Evolutionary conservation across 1,140 invertebrate genomes (phyloP).

Genomic region (Lepidurus arcticus): DNA sequence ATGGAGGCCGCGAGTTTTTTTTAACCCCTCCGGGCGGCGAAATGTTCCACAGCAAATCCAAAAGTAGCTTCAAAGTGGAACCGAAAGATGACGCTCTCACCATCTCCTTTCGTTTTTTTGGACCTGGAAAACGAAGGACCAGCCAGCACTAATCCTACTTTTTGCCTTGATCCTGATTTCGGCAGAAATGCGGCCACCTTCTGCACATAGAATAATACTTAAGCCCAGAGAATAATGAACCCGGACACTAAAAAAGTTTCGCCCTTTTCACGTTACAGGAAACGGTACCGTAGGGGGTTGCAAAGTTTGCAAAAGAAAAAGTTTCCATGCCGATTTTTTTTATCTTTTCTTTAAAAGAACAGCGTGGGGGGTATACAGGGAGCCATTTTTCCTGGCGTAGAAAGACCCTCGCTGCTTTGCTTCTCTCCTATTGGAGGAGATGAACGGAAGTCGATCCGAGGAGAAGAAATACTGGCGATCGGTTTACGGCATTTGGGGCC

Average conservation of each 20-base stretch:
- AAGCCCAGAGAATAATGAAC: no score
- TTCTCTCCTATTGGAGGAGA: slow-evolving; percentile 19
- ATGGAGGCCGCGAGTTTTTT: background rate
- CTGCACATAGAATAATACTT: no score
- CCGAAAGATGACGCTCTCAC: background rate
- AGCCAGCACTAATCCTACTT: no score
- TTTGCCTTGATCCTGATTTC: no score
- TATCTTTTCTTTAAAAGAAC: background rate
- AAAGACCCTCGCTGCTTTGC: background rate
- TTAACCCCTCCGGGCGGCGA: background rate
- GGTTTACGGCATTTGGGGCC: background rate
- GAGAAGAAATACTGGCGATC: slow-evolving; percentile 21
- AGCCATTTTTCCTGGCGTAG: background rate
- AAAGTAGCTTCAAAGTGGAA: background rate
- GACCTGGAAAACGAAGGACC: no score
- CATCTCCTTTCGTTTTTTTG: no score
- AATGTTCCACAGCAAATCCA: background rate
- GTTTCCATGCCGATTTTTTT: background rate
- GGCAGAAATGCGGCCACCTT: no score
- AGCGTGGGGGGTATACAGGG: background rate
- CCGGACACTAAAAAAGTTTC: no score
- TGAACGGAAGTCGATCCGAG: slow-evolving; percentile 14
- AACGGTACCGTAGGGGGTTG: no score
- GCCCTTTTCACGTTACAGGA: no score
- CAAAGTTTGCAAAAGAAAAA: background rate